Evolutionary conservation across 2,113 vertebrate genomes (phyloP).

Genomic region (Galeopterus variegatus): DNA sequence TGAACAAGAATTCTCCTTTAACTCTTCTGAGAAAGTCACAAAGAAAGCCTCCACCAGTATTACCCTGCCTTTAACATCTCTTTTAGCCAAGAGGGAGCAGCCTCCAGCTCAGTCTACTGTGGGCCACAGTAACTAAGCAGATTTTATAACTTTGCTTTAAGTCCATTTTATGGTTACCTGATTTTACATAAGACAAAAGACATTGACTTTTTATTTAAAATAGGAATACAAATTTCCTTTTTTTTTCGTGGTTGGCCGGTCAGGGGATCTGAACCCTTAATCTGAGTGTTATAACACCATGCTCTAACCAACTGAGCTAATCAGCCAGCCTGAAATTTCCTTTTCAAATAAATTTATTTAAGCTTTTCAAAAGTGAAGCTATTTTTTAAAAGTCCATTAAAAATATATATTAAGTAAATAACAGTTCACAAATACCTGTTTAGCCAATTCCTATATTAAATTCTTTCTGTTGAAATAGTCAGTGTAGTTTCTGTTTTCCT

Average conservation of each 20-base stretch:
- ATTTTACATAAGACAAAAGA: constrained; percentile 17
- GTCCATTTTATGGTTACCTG: background rate
- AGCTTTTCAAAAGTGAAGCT: background rate
- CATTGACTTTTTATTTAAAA: constrained; percentile 46
- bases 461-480: constrained; percentile 35
- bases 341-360: background rate
- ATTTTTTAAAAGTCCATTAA: background rate
- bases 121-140: background rate
- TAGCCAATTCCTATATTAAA: constrained; percentile 33
- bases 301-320: too few species aligned
- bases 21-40: background rate
- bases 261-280: too few species aligned
- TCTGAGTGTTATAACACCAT: too few species aligned
- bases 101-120: background rate
- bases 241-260: too few species aligned
- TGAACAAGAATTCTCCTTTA: background rate
- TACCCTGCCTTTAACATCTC: background rate
- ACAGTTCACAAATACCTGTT: background rate
- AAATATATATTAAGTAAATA: constrained; percentile 43
- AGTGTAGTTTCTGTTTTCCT: constrained; percentile 63
- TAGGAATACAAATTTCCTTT: background rate
- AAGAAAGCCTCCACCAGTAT: background rate
- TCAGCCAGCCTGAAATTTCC: background rate
- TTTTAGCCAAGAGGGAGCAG: background rate
- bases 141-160: background rate